These are phyloP conservation scores for Tringa solitaria DNA, from an alignment of 2,113 vertebrate genomes.

Conservation along the genomic window DNA sequence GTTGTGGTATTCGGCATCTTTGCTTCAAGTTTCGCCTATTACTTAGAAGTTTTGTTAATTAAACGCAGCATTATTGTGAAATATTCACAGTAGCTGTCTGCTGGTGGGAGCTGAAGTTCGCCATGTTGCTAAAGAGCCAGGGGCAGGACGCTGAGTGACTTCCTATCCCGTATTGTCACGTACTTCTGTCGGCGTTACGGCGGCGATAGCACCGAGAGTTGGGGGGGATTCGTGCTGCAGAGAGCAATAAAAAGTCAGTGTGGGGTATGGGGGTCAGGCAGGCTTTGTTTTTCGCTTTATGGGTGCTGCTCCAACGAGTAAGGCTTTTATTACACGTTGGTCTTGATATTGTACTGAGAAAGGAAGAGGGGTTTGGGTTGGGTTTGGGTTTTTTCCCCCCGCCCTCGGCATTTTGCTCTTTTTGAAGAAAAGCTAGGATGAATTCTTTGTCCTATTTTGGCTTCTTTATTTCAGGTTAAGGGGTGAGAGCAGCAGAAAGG, in stretches of 20 bases:
- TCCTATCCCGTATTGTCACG: not conserved
- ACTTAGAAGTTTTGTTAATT: not conserved
- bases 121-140: not conserved
- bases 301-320: not conserved
- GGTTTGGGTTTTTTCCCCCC: no score
- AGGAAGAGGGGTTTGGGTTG: not conserved
- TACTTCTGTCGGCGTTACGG: accelerated
- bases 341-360: not conserved
- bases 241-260: not conserved
- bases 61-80: not conserved
- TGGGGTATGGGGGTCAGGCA: not conserved
- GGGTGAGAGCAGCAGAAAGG: not conserved
- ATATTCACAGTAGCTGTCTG: not conserved
- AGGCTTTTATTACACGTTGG: not conserved
- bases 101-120: not conserved
- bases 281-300: not conserved
- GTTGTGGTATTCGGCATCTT: accelerated
- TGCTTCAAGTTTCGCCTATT: not conserved
- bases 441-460: not conserved
- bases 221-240: not conserved
- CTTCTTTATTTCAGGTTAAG: not conserved
- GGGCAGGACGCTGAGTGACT: not conserved
- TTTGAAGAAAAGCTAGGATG: not conserved
- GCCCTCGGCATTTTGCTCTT: not conserved
- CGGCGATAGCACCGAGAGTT: not conserved